Conservation (phyloP, 2,888 invertebrate species). For the Terebella lapidaria region DNA sequence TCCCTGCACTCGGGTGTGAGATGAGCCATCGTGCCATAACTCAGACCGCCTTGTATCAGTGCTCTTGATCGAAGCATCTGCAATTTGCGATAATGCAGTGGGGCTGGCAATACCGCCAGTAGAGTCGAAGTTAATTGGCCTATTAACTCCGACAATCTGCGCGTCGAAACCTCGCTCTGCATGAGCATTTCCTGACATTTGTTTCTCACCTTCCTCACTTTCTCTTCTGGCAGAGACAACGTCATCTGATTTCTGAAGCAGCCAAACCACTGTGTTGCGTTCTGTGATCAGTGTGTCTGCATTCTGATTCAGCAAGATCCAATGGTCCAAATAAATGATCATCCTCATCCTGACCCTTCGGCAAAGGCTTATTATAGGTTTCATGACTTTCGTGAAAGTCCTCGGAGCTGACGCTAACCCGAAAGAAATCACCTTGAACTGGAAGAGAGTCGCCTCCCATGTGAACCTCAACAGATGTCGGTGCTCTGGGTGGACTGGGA, state of each 20-base stretch:
- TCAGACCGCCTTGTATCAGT: not conserved
- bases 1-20: not conserved
- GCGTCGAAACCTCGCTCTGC: not conserved
- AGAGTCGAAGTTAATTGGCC: not conserved
- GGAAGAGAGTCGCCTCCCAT: too few species aligned
- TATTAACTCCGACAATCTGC: not conserved
- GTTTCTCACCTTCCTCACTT: not conserved
- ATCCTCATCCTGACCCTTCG: too few species aligned
- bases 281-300: not conserved
- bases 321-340: not conserved
- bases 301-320: not conserved
- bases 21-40: not conserved
- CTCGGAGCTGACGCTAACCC: not conserved
- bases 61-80: too few species aligned
- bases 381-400: not conserved
- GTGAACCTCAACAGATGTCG: too few species aligned
- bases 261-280: not conserved
- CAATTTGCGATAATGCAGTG: not conserved
- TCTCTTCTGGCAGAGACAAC: not conserved
- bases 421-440: too few species aligned
- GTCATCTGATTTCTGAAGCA: not conserved
- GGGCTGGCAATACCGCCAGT: not conserved
- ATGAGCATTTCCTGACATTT: not conserved
- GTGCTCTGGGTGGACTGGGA: too few species aligned
- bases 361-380: too few species aligned